Conservation (phyloP, 1,140 invertebrate species). For the Drosophila kepulauana region DNA sequence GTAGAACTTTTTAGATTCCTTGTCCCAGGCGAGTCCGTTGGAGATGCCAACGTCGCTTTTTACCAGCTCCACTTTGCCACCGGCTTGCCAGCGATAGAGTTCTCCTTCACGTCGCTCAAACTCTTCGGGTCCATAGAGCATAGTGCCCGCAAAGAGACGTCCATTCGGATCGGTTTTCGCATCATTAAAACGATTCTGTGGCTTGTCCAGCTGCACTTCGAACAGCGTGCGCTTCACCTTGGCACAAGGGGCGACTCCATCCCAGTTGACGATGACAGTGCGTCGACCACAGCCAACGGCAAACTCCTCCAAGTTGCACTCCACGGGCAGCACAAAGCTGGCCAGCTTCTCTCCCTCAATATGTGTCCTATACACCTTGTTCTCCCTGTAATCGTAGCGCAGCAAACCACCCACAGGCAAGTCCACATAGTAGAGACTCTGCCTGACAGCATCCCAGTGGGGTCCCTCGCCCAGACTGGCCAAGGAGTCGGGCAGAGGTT, state of each 20-base stretch:
- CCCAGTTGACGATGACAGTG: conserved; percentile 89
- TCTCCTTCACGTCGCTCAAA: conserved; percentile 86
- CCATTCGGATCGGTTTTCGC: conserved; percentile 94
- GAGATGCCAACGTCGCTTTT: conserved; percentile 88
- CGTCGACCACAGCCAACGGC: conserved; percentile 88
- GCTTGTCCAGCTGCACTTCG: conserved; percentile 87
- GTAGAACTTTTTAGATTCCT: conserved; percentile 89
- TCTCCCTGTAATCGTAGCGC: conserved; percentile 86
- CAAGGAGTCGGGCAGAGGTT: conserved; percentile 72
- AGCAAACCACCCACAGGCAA: conserved; percentile 87
- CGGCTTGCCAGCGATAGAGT: conserved; percentile 85
- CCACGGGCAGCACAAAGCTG: conserved; percentile 89
- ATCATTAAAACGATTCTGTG: conserved; percentile 92
- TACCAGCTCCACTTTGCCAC: conserved; percentile 87
- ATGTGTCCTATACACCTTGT: conserved; percentile 84
- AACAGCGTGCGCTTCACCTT: conserved; percentile 85
- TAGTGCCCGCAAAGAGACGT: conserved; percentile 90
- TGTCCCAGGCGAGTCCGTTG: conserved; percentile 93
- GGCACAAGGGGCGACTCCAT: conserved; percentile 86
- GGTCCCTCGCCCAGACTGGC: conserved; percentile 87
- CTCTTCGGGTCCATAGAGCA: conserved; percentile 85
- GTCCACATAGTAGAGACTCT: conserved; percentile 89
- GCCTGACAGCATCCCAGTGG: conserved; percentile 88
- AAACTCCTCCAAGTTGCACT: conserved; percentile 87
- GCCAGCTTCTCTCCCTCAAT: conserved; percentile 85